A percentile compares a stretch with the other conserved stretches of the same genome.
Conservation (phyloP, 1,140 invertebrate genomes). For the Delia radicum region DNA sequence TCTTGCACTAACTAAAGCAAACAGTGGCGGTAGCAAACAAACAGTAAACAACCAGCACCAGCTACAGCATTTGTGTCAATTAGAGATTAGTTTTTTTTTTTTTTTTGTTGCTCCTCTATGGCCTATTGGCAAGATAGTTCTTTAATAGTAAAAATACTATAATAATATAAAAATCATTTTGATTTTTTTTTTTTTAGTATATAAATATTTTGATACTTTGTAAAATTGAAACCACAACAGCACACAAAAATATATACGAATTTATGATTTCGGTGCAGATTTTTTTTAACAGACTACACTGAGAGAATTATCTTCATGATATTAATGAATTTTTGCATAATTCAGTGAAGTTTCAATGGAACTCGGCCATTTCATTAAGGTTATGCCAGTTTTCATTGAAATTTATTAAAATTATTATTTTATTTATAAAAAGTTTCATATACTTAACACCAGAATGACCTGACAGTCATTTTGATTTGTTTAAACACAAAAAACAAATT, state of each 20-base stretch:
- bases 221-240: not conserved
- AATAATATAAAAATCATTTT: not conserved
- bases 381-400: no score
- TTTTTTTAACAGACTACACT: not conserved
- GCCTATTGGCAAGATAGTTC: not conserved
- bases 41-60: not conserved
- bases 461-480: no score
- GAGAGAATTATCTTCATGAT: not conserved
- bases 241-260: not conserved
- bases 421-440: no score
- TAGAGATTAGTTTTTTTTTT: not conserved
- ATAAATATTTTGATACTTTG: not conserved
- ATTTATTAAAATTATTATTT: no score
- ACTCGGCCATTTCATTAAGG: no score
- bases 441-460: no score
- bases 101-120: not conserved
- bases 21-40: no score
- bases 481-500: no score
- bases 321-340: not conserved
- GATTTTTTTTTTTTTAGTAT: not conserved
- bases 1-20: not conserved
- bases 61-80: not conserved
- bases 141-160: not conserved
- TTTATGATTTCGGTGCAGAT: not conserved
- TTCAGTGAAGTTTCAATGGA: no score